Evolutionary conservation across 2,113 vertebrate genomes (phyloP), one percentile per base, ranked within the genome.

Genomic region (Platysternon megacephalum): DNA sequence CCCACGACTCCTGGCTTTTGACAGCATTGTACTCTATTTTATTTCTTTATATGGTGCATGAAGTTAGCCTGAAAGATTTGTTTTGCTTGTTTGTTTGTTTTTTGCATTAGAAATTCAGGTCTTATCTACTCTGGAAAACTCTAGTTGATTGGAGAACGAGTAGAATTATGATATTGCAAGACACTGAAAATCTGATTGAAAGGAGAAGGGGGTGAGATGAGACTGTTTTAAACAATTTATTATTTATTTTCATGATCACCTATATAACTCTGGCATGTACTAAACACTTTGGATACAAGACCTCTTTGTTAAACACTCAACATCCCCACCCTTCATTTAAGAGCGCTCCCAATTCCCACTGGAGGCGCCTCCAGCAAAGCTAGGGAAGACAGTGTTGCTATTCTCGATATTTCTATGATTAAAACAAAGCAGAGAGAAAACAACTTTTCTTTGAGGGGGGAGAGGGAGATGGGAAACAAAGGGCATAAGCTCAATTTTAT

Each of bases 1-100:
- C 49, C 51, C 2, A 0, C 1, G 39, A 11, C 42, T 2, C n/a
- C 49, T 49, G 35, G 78, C 3, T 0, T 4, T 26, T 8, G 53
- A 58, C 32, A 0, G 39, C 24, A 42, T 1, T 2, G 29, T 26
- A 29, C 8, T 84, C 82, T 8, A 21, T 35, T 53, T 82, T 46
- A 35, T 29, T 28, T 4, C 32, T 6, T 49, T 51, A 56, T 39
- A 39, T 78, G 1, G 0, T 6, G 56, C 24, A 21, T 4, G 4
- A 39, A 39, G 84, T 2, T 44, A 19, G 22, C 72, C 80, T 42
- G 42, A 22, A 19, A 6, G 16, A 51, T 8, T 32, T n/a, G 6
- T 48, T 32, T 42, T 51, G 72, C 44, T 42, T 51, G 5, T 44
- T 39, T 39, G 46, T 29, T 44, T n/a, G n/a, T 76, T 72, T 78